A percentile compares a stretch with the other conserved stretches of the same genome.
These are phyloP conservation scores for Cecropterus lyciades DNA, from an alignment of 1,140 invertebrate genomes.

Conservation along the genomic window DNA sequence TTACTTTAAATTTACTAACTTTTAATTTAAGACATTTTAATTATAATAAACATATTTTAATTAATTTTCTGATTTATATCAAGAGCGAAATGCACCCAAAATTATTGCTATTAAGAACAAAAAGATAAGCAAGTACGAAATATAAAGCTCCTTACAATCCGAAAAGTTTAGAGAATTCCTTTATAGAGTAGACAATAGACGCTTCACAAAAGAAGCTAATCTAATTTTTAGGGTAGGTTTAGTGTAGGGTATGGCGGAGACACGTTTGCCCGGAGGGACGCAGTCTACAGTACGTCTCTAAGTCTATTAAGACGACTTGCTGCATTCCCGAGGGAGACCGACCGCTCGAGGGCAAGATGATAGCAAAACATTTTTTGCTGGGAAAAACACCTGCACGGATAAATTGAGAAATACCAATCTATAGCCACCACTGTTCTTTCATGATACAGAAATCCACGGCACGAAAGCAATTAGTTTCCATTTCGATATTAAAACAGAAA, in stretches of 20 bases:
- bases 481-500: conserved; percentile 47
- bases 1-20: too few relatives aligned
- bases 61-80: background rate
- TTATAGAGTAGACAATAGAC: conserved; percentile 47
- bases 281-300: conserved; percentile 70
- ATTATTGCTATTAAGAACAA: conserved; percentile 2
- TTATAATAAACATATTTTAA: too few relatives aligned
- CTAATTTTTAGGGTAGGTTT: conserved; percentile 58
- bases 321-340: conserved; percentile 54
- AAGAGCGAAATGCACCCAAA: background rate
- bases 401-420: conserved; percentile 65
- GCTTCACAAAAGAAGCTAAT: conserved; percentile 68
- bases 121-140: conserved; percentile 3
- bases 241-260: conserved; percentile 57
- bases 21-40: too few relatives aligned
- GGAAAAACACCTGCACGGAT: conserved; percentile 66
- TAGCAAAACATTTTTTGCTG: conserved; percentile 75
- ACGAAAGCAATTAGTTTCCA: conserved; percentile 51
- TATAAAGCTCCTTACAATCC: conserved; percentile 1
- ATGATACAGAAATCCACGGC: conserved; percentile 42
- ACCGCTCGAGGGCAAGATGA: conserved; percentile 60
- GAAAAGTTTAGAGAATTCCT: conserved; percentile 22
- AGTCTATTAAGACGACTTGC: conserved; percentile 81
- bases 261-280: conserved; percentile 63
- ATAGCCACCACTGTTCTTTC: conserved; percentile 39